These are phyloP conservation scores for Drosophila subquinaria DNA, from an alignment of 2,888 invertebrate species.

Conservation along the genomic window DNA sequence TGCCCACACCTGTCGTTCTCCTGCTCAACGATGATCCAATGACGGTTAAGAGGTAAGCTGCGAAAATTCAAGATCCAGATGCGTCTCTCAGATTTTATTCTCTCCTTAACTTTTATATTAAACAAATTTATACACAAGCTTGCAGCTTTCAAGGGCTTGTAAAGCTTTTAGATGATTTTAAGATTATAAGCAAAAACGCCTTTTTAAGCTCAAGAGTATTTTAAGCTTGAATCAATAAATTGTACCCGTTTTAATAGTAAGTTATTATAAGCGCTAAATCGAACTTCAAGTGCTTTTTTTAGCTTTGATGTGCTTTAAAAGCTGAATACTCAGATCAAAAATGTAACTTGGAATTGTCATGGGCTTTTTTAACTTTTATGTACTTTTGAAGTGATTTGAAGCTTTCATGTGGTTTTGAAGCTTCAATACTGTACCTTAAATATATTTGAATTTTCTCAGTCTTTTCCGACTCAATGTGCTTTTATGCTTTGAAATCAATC, in stretches of 20 bases:
- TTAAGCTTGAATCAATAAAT: not conserved
- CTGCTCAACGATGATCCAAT: constrained; percentile 51
- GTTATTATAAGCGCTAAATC: no score
- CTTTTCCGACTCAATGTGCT: not conserved
- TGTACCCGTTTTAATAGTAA: not conserved
- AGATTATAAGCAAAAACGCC: not conserved
- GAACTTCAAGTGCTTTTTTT: no score
- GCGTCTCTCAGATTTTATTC: not conserved
- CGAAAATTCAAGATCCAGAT: not conserved
- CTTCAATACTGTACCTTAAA: no score
- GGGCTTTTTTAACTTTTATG: no score
- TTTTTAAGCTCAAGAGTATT: not conserved
- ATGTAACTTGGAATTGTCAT: no score
- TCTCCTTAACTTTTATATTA: not conserved
- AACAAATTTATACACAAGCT: not conserved
- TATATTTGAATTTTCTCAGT: no score
- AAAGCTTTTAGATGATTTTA: not conserved
- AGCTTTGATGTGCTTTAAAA: no score
- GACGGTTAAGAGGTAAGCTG: constrained; percentile 38
- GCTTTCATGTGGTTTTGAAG: no score
- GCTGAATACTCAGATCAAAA: no score
- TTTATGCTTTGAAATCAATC: not conserved
- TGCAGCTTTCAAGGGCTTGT: not conserved
- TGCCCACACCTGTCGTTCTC: constrained; percentile 57
- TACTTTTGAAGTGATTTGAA: no score